Base-by-base conservation (phyloP, 2,888 invertebrate genomes). In the Tinea semifulvella region DNA sequence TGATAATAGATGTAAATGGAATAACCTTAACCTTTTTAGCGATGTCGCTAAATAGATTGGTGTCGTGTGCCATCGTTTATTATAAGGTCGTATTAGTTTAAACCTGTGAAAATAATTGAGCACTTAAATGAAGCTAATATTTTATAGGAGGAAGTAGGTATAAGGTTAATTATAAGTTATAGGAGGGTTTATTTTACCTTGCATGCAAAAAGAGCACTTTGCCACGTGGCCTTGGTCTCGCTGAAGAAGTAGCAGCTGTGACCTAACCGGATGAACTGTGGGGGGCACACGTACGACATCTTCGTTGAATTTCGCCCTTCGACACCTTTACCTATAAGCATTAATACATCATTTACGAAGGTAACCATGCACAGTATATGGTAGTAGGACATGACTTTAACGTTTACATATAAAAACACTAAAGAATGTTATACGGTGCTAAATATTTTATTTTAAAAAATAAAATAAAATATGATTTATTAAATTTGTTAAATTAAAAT, bases 171-270 rank as follows among this genome's bases (percentile, higher is more conserved):
- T n/a, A n/a, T n/a, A n/a, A n/a, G n/a, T n/a, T n/a, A n/a, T n/a
- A n/a, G n/a, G 22, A 22, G 5, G 8, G 8, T 22, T 22, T 7
- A 22, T 8, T n/a, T 36, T 16, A 40, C 88, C 68, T 84, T 82
- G 68, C 91, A 91, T 38, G 85, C 74, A 60, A 87, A 89, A 54
- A 88, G 83, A 8, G 91, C 89, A 11, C 86, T 85, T 54, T 87
- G 85, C 90, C 90, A 91, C 40, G 85, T 83, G 0, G 85, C 84
- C 45, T 82, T 84, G 47, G 83, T 82, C 19, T 83, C 85, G 58
- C 90, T 90, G 68, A 91, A 84, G 73, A 80, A 89, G 68, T 90
- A 91, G 64, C 91, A 91, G 63, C 87, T 86, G 63, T 87, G 86
- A n/a, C 89, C 88, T 22, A 89, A 75, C 38, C 89, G 73, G 57